A percentile compares a stretch with the other conserved stretches of the same genome.
These are phyloP conservation scores for Rhabditoides inermis DNA, from an alignment of 2,888 invertebrate genomes.

Conservation along the genomic window DNA sequence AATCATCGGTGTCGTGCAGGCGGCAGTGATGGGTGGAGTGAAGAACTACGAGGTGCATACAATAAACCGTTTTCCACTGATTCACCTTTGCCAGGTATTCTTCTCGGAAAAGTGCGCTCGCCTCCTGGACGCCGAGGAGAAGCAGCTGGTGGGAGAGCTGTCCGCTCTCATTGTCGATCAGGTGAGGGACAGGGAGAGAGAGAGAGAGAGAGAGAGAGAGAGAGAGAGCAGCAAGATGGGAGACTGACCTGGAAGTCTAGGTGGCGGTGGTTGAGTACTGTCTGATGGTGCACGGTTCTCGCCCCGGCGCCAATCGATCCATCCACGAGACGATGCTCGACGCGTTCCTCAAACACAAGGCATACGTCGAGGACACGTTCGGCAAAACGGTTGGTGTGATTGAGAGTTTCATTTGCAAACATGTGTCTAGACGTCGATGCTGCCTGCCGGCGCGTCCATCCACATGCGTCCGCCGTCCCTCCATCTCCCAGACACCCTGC, in stretches of 20 bases:
- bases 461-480: too few relatives aligned
- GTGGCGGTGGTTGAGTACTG: slow-evolving; percentile 42
- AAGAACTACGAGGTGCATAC: slow-evolving; percentile 27
- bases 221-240: background rate
- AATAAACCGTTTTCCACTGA: background rate
- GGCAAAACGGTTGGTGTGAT: slow-evolving; percentile 18
- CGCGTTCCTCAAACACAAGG: slow-evolving; percentile 26
- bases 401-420: too few relatives aligned
- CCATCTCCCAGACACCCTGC: too few relatives aligned
- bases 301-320: slow-evolving; percentile 3
- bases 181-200: background rate
- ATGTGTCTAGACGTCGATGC: too few relatives aligned
- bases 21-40: slow-evolving; percentile 28
- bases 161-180: slow-evolving; percentile 34
- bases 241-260: slow-evolving; percentile 3
- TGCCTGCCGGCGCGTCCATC: too few relatives aligned
- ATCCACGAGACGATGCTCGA: slow-evolving; percentile 37
- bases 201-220: background rate
- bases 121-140: slow-evolving; percentile 30
- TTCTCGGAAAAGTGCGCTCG: slow-evolving; percentile 11
- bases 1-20: slow-evolving; percentile 40
- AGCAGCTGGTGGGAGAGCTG: slow-evolving; percentile 18
- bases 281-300: slow-evolving; percentile 33
- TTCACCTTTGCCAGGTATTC: background rate
- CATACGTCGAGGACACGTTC: slow-evolving; percentile 33